Evolutionary conservation across 1,140 invertebrate genomes (phyloP).

Genomic region (Drosophila setifemur): DNA sequence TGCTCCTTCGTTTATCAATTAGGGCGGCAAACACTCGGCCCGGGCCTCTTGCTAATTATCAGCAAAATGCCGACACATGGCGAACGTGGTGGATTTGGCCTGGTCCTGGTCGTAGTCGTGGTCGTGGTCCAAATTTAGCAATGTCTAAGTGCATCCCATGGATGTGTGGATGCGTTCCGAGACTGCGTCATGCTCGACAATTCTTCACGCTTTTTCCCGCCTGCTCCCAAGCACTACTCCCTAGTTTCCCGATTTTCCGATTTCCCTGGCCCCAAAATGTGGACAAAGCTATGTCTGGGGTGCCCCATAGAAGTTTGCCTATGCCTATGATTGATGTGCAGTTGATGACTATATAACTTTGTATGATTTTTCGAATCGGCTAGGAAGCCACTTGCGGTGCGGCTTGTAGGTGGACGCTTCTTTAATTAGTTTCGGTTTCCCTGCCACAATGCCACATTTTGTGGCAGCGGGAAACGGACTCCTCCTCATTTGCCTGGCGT

Average conservation of each 20-base stretch:
- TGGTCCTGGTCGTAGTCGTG: slow-evolving; percentile 39
- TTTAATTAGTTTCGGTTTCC: slow-evolving; percentile 70
- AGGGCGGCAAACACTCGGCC: slow-evolving; percentile 64
- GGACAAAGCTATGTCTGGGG: slow-evolving; percentile 47
- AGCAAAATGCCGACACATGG: slow-evolving; percentile 76
- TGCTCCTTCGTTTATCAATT: slow-evolving; percentile 70
- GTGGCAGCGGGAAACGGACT: too few species aligned
- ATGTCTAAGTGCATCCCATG: slow-evolving; percentile 58
- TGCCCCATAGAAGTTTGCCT: slow-evolving; percentile 52
- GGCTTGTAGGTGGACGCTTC: slow-evolving; percentile 73
- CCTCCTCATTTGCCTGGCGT: slow-evolving; percentile 67
- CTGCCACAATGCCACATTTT: slow-evolving; percentile 16
- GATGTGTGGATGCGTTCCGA: slow-evolving; percentile 43
- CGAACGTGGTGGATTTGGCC: slow-evolving; percentile 18
- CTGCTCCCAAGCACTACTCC: slow-evolving; percentile 1
- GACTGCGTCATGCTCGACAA: slow-evolving; percentile 75
- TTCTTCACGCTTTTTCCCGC: slow-evolving; percentile 71
- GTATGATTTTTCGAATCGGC: slow-evolving; percentile 66
- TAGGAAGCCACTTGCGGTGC: slow-evolving; percentile 13
- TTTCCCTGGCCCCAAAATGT: not conserved
- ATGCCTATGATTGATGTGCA: slow-evolving; percentile 77
- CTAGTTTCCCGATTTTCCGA: not conserved
- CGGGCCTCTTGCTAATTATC: slow-evolving; percentile 67
- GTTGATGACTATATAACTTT: slow-evolving; percentile 80
- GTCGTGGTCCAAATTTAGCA: slow-evolving; percentile 69